A percentile compares a stretch with the other conserved stretches of the same genome.
Conservation (phyloP, 2,797 vertebrate genomes). For the Capromys pilorides region DNA sequence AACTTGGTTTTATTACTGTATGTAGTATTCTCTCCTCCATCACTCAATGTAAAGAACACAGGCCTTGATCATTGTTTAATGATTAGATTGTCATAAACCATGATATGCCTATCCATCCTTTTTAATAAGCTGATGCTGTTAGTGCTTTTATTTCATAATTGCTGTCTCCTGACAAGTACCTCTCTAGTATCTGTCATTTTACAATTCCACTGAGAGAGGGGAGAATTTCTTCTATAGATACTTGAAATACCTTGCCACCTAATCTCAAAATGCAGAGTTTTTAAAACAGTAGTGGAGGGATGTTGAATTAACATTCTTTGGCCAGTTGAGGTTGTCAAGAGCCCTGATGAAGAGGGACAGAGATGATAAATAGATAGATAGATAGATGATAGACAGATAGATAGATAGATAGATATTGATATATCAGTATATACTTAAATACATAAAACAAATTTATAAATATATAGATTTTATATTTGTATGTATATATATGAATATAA, state of each 20-base stretch:
- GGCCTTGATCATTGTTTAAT: slow-evolving; percentile 7
- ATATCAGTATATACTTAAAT: no score
- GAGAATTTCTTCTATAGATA: not conserved
- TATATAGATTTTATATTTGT: no score
- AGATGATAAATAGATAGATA: no score
- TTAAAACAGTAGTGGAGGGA: not conserved
- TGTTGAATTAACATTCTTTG: not conserved
- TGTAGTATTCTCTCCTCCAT: not conserved
- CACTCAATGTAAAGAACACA: not conserved
- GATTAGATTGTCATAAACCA: slow-evolving; percentile 29
- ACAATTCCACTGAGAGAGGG: not conserved
- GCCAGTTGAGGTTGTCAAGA: not conserved
- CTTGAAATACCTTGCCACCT: not conserved
- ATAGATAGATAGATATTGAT: no score
- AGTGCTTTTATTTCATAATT: slow-evolving; percentile 46
- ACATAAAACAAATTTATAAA: no score
- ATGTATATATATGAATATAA: no score
- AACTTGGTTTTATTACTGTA: not conserved
- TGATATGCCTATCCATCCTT: slow-evolving; percentile 26
- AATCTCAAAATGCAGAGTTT: not conserved
- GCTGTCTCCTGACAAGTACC: not conserved
- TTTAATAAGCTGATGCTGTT: not conserved
- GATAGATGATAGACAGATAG: no score
- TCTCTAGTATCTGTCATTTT: slow-evolving; percentile 25
- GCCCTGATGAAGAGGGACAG: not conserved